phyloP scores from a whole-genome alignment of 2,888 invertebrate species.

The Aethes cnicana region DNA sequence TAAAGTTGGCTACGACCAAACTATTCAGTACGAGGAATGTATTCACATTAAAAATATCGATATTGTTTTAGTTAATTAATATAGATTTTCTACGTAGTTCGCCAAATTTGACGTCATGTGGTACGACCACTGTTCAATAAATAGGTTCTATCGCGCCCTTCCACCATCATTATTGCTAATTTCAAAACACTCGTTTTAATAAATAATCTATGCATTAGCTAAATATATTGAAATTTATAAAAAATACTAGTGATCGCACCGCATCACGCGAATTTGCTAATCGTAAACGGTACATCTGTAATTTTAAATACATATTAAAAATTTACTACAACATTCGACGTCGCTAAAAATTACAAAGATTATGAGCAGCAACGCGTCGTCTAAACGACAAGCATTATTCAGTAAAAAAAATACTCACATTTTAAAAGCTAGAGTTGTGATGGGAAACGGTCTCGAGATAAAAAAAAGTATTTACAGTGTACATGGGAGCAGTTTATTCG shows the following conservation, averaged over 20 bases:
- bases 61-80: slow-evolving; percentile 32
- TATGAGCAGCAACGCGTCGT: slow-evolving; percentile 18
- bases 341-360: slow-evolving; percentile 27
- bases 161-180: slow-evolving; percentile 20
- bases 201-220: slow-evolving; percentile 8
- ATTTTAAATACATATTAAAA: slow-evolving; percentile 35
- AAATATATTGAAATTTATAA: slow-evolving; percentile 8
- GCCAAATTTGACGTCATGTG: background rate
- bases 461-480: slow-evolving; percentile 25
- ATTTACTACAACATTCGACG: slow-evolving; percentile 35
- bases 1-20: slow-evolving; percentile 19
- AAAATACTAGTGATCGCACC: slow-evolving; percentile 3
- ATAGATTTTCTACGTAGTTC: slow-evolving; percentile 35
- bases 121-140: background rate
- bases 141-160: slow-evolving; percentile 1
- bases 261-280: slow-evolving; percentile 30
- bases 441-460: slow-evolving; percentile 21
- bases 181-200: slow-evolving; percentile 19
- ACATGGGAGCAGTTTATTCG: background rate
- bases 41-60: slow-evolving; percentile 41
- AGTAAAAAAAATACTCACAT: slow-evolving; percentile 25
- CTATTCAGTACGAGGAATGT: slow-evolving; percentile 57
- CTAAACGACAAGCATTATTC: slow-evolving; percentile 23
- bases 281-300: slow-evolving; percentile 32
- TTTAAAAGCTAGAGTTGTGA: slow-evolving; percentile 30